These are phyloP conservation scores for Phortica magna DNA, from an alignment of 2,888 invertebrate genomes.

Conservation along the genomic window DNA sequence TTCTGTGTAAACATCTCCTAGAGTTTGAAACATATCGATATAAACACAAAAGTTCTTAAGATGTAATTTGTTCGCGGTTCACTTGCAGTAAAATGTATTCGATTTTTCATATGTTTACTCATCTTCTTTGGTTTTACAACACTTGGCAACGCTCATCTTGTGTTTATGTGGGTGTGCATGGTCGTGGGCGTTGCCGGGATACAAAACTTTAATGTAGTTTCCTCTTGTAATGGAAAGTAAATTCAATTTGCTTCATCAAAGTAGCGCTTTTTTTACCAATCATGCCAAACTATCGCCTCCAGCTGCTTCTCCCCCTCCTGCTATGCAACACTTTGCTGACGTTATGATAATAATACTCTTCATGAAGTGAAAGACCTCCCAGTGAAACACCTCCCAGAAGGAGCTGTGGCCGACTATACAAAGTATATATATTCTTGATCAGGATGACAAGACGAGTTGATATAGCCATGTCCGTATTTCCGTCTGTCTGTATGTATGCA, in stretches of 20 bases:
- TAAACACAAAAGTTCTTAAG: too few species aligned
- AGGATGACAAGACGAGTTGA: too few species aligned
- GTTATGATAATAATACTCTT: not conserved
- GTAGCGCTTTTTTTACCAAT: not conserved
- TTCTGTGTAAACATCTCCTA: too few species aligned
- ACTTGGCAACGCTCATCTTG: not conserved
- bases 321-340: not conserved
- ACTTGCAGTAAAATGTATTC: not conserved
- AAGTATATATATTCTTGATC: too few species aligned
- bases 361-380: too few species aligned
- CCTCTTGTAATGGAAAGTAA: conserved; percentile 26
- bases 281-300: not conserved
- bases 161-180: too few species aligned
- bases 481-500: too few species aligned
- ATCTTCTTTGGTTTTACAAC: not conserved
- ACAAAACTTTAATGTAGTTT: conserved; percentile 28
- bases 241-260: conserved; percentile 29
- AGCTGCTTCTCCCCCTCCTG: not conserved
- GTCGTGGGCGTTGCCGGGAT: not conserved
- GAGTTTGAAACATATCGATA: too few species aligned
- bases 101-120: not conserved
- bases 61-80: not conserved
- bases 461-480: too few species aligned
- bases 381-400: too few species aligned
- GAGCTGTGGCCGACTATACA: too few species aligned